A percentile compares a stretch with the other conserved stretches of the same genome.
These are phyloP conservation scores for Crossaster papposus DNA, from an alignment of 53 echinoderm and acorn worm genomes.

Conservation along the genomic window DNA sequence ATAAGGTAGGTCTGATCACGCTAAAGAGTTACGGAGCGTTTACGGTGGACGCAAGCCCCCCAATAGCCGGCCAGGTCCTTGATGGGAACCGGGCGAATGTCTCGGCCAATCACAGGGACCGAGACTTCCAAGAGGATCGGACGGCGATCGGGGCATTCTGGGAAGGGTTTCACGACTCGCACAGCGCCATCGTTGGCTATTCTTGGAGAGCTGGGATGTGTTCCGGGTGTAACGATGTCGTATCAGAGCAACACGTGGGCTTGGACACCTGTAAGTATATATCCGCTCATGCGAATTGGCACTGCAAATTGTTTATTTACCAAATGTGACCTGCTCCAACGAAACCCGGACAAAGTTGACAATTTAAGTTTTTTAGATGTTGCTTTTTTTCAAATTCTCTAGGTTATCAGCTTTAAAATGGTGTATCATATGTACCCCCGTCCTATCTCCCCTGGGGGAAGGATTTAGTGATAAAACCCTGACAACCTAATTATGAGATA, in stretches of 20 bases:
- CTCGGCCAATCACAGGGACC: slow-evolving; percentile 48
- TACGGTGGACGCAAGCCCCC: slow-evolving; percentile 61
- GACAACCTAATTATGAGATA: too few relatives aligned
- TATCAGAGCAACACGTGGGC: slow-evolving; percentile 53
- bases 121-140: slow-evolving; percentile 59
- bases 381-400: too few relatives aligned
- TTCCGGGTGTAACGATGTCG: slow-evolving; percentile 52
- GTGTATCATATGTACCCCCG: too few relatives aligned
- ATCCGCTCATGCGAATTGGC: not conserved
- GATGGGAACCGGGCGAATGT: slow-evolving; percentile 43
- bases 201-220: slow-evolving; percentile 57
- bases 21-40: slow-evolving; percentile 39
- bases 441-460: too few relatives aligned
- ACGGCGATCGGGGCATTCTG: slow-evolving; percentile 49
- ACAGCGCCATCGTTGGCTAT: slow-evolving; percentile 52
- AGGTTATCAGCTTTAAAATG: too few relatives aligned
- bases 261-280: slow-evolving; percentile 37
- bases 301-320: not conserved
- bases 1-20: slow-evolving; percentile 1
- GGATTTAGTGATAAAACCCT: too few relatives aligned
- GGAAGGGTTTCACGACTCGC: slow-evolving; percentile 71
- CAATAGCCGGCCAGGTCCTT: slow-evolving; percentile 61
- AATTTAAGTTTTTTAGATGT: too few relatives aligned
- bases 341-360: too few relatives aligned
- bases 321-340: too few relatives aligned